Evolutionary conservation across 2,113 vertebrate species (phyloP), one percentile per base, ranked within the genome.

Genomic region (Clarias macrocephalus): DNA sequence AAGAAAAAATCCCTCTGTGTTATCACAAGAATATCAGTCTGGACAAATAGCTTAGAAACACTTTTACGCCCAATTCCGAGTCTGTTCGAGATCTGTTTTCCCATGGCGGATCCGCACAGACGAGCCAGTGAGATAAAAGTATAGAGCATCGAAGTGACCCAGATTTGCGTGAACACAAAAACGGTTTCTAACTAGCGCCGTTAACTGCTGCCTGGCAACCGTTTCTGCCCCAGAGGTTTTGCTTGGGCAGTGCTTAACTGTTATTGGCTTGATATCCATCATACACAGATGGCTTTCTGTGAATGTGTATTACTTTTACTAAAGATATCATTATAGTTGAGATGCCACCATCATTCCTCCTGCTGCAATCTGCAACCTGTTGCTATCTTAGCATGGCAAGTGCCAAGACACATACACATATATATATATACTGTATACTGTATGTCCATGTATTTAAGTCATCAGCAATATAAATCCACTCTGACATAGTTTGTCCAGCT

Each of bases 201-300:
- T 63, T 83, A 10, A 30, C 7, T 8, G 10, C 85, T 88, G 80
- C 89, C 90, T 85, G 83, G 83, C 83, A 85, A 87, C 86, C n/a
- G 57, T 28, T 72, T 87, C 72, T 84, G 57, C 81, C 86, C 83
- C 70, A 79, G 62, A 86, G 63, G 63, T 57, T 80, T 48, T 28
- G 52, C 60, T 59, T 81, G 65, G 81, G 57, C 52, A 66, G 10
- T n/a, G 33, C 54, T 60, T 28, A 56, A 66, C 37, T 83, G 75
- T 60, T 30, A 82, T 63, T 85, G 54, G 79, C 72, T 56, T 18
- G 28, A 48, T 48, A 48, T 48, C 48, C 48, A 48, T 48, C 48
- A 48, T 48, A 48, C 42, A 48, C 42, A 48, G 5, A 48, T 7
- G 5, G 42, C 6, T 48, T 48, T 48, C 42, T 48, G 42, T 48